Evolutionary conservation across 2,888 invertebrate species (phyloP), one percentile per base, ranked within the genome.

Genomic region (Clistopyga incitator): DNA sequence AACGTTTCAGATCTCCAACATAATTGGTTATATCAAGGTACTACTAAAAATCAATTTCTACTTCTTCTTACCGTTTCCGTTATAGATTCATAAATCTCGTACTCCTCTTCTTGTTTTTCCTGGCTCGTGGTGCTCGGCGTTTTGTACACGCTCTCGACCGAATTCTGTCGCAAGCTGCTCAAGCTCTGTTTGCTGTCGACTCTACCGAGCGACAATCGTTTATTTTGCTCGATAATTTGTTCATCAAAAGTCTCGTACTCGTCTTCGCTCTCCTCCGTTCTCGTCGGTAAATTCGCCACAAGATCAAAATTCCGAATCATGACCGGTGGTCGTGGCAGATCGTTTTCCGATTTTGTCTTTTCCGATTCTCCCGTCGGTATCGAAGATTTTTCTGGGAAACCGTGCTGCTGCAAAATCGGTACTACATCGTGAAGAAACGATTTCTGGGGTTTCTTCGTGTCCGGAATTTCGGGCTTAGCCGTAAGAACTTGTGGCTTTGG

Each of bases 51-150:
- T 23, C 61, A 42, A 34, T 50, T 29, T 18, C 61, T 3, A 29
- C 29, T 29, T 29, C 29, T 29, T 74, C 87, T 86, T 68, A 92
- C 92, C 52, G 86, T 84, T 87, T 93, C 92, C 0, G 89, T 92
- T 11, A 93, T 92, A 0, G 90, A 91, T 80, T 92, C 92, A 23
- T 93, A 93, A 86, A 92, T 90, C 54, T 91, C 90, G 38, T 91
- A 91, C 0, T 84, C 88, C n/a, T 90, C 89, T 8, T 81, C 83
- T n/a, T 89, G 90, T 2, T 90, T 90, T 6, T 90, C 89, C 52
- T 88, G 84, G 34, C 90, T 91, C 4, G 88, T 85, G 1, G 85
- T 84, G 64, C 90, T 91, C 3, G 89, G 84, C 2, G 92, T 88
- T n/a, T 89, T 88, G 86, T 91, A 91, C 72, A 92, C 86, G 47